Base-by-base conservation (phyloP, 2,888 invertebrate species). In the Amphipoea oculea region DNA sequence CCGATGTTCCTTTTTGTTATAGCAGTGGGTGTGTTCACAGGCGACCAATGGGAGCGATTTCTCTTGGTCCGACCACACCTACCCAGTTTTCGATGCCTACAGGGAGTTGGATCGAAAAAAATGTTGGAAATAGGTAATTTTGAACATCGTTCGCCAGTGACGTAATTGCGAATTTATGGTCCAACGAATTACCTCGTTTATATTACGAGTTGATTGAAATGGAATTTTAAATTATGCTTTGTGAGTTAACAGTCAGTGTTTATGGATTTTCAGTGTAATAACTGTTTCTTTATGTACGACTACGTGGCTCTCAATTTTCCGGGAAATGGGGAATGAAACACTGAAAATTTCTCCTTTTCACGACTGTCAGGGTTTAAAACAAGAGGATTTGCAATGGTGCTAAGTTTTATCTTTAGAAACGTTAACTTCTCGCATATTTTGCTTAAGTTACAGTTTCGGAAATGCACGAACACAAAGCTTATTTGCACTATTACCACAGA, bases 31-130 rank as follows among this genome's bases (percentile, higher is more conserved):
- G 96, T 96, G 92, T 94, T 88, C 90, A 88, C 80, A 71, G 82
- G 83, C 92, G 87, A 88, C 96, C 96, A 96, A 96, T 97, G 93
- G 95, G 95, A 94, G 94, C 89, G 84, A 92, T 93, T 93, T 92
- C 92, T 91, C 84, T 81, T 86, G 83, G 84, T 78, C 83, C 89
- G 93, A 92, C 95, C 96, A 96, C 96, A 92, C 96, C 96, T 93
- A 96, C 93, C 92, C 92, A 92, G 95, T 96, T 96, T 94, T 94
- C 93, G 92, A 95, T 97, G 96, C 97, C 97, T 97, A 97, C 97
- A 90, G 97, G 97, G 97, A 96, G 87, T 96, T 96, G 94, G 88
- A 93, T 92, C 93, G 91, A 94, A 96, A 95, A 96, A 95, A 93
- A 82, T 96, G 94, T 95, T 95, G 92, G 94, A 94, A 94, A 95